Evolutionary conservation across 2,113 vertebrate species (phyloP), one percentile per base, ranked within the genome.

Genomic region (Tauraco erythrolophus): DNA sequence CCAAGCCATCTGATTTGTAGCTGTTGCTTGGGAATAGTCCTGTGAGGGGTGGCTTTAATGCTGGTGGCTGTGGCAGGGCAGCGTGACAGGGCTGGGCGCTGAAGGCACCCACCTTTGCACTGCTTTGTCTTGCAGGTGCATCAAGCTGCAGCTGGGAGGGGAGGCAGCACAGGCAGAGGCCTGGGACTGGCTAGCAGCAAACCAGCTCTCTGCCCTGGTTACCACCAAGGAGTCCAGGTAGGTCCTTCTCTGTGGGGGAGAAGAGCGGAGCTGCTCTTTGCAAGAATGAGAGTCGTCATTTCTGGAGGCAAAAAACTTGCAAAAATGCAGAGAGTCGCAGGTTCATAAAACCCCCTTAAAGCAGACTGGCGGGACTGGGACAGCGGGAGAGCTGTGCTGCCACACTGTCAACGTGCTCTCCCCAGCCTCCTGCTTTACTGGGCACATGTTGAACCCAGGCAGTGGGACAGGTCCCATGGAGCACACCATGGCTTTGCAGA

Each of bases 171-270:
- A 99, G 90, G 98, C 99, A 1, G 99, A 99, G 93, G 99, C 99
- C 41, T 99, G 99, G 99, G 98, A 97, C 95, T 99, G 99, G 99
- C 97, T 99, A 17, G 99, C 99, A 72, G 98, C 98, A 68, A 99
- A 99, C 95, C 99, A 99, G 92, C 98, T 99, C 19, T 98, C 99
- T 0, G 96, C 99, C 0, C 97, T 99, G 25, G 98, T 99, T 71
- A 99, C 99, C 88, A 99, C 99, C 35, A 99, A 99, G 88, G 99
- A 99, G 78, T 99, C 98, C 53, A 99, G 99, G 99, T 99, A 88
- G 51, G 78, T 46, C 21, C 15, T 17, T 5, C 10, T 33, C 39
- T 14, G 3, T 4, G 0, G 2, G 37, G 22, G 41, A n/a, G 39
- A 21, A 46, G 45, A 53, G 28, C 14, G 1, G 84, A 46, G 37